Evolutionary conservation across 2,888 invertebrate species (phyloP).

Genomic region (Lypha dubia): DNA sequence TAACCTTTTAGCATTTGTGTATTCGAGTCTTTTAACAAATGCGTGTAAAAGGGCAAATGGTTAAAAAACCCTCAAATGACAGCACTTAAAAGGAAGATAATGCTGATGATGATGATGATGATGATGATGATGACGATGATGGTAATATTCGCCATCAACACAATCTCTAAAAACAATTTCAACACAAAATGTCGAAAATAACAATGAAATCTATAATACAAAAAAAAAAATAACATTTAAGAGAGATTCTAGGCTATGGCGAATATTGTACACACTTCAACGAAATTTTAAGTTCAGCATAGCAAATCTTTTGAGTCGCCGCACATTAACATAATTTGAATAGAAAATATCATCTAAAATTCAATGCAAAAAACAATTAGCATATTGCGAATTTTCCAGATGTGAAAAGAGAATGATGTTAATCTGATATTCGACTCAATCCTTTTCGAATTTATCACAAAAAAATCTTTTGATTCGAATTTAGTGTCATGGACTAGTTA

Average conservation of each 20-base stretch:
- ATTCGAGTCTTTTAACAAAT: slow-evolving; percentile 66
- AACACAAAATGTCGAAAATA: slow-evolving; percentile 68
- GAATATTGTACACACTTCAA: neutral
- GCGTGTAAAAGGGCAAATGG: slow-evolving; percentile 77
- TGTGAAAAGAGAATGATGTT: too few species aligned
- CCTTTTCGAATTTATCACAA: too few species aligned
- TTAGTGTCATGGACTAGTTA: too few species aligned
- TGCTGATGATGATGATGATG: slow-evolving; percentile 41
- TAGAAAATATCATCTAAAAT: neutral
- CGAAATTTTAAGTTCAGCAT: too few species aligned
- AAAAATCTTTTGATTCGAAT: too few species aligned
- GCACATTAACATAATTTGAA: too few species aligned
- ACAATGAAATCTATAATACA: slow-evolving; percentile 49
- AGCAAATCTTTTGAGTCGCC: too few species aligned
- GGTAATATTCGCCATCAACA: slow-evolving; percentile 76
- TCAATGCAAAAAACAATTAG: too few species aligned
- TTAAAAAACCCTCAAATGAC: slow-evolving; percentile 76
- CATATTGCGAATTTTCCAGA: too few species aligned
- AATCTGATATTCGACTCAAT: too few species aligned
- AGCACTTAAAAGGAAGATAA: slow-evolving; percentile 76
- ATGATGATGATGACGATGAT: slow-evolving; percentile 65
- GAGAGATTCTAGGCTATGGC: neutral
- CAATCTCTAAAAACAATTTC: slow-evolving; percentile 59
- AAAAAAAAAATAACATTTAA: neutral
- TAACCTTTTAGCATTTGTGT: slow-evolving; percentile 72